Evolutionary conservation across 2,113 vertebrate species (phyloP), one percentile per base, ranked within the genome.

Genomic region (Spilogale gracilis): DNA sequence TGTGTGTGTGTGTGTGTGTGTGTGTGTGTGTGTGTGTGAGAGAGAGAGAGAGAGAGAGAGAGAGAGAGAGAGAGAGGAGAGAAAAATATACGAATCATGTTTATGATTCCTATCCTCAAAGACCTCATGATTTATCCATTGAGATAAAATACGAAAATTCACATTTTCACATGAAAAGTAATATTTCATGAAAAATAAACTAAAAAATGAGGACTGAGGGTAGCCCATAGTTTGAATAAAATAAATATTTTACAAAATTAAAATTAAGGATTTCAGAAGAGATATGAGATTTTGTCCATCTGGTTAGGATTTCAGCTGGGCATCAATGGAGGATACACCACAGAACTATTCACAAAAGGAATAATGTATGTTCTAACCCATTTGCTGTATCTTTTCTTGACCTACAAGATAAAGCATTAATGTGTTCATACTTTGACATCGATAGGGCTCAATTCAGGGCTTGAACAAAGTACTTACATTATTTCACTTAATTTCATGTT

Each of bases 401-500:
- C 45, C 14, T 52, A 27, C 0, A 92, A 86, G n/a, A 30, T n/a
- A 94, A 87, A 92, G 25, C 20, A 82, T 90, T 71, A 56, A 65
- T 27, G 85, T 21, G 10, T 67, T 43, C 13, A 17, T 73, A 65
- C 27, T 93, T 92, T 85, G 61, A 84, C 76, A 81, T 65, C 56
- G 4, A 63, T 79, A 11, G 50, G 16, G 9, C 8, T 94, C 88
- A 73, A 80, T 91, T 94, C 69, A 94, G 56, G 16, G 89, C 60
- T 58, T 89, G 32, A 89, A 73, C 50, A 67, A 80, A 16, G 23
- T 88, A 90, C 54, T 54, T 83, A 27, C 16, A 91, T 95, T 93
- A 58, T 83, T 83, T 95, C 30, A n/a, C 20, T 96, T 78, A 78
- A 93, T 76, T 78, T 84, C 63, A 84, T 32, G 13, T 84, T 94